phyloP scores from a whole-genome alignment of 2,113 vertebrate species.

The Poeciliopsis turrubarensis region DNA sequence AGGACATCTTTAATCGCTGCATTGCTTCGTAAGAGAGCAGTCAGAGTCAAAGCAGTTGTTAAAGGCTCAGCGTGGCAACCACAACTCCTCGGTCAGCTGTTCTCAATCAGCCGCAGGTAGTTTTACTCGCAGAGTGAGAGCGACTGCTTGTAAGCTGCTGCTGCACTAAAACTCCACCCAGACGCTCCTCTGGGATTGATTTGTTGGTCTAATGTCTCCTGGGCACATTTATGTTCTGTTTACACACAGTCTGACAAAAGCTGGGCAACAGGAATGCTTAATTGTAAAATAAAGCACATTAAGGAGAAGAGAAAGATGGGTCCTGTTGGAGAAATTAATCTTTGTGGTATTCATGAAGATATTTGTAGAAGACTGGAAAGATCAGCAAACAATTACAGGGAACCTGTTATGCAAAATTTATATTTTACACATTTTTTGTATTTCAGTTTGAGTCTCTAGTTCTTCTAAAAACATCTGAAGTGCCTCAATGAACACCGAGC shows the following conservation, averaged over 20 bases:
- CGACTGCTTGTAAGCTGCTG: neutral
- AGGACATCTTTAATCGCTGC: conserved; percentile 52
- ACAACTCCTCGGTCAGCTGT: conserved; percentile 60
- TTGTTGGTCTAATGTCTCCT: conserved; percentile 31
- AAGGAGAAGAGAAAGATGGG: neutral
- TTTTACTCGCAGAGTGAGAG: conserved; percentile 5
- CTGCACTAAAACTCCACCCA: neutral
- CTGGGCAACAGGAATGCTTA: conserved; percentile 46
- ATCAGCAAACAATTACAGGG: too few species aligned
- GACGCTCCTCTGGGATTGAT: conserved; percentile 1
- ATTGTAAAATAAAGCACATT: conserved; percentile 34
- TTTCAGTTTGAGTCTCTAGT: too few species aligned
- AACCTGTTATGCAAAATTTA: too few species aligned
- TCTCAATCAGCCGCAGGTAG: conserved; percentile 54
- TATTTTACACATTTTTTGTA: too few species aligned
- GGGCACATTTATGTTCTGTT: conserved; percentile 27
- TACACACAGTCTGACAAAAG: conserved; percentile 22
- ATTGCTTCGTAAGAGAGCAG: conserved; percentile 17
- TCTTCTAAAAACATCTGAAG: too few species aligned
- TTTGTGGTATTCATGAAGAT: too few species aligned
- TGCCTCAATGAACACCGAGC: too few species aligned
- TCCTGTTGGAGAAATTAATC: too few species aligned
- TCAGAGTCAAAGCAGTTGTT: conserved; percentile 55
- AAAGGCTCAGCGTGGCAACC: conserved; percentile 50
- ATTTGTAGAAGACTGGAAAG: too few species aligned